Evolutionary conservation across 92 coral and sea anemone genomes (phyloP).

Genomic region (Montipora capitata): DNA sequence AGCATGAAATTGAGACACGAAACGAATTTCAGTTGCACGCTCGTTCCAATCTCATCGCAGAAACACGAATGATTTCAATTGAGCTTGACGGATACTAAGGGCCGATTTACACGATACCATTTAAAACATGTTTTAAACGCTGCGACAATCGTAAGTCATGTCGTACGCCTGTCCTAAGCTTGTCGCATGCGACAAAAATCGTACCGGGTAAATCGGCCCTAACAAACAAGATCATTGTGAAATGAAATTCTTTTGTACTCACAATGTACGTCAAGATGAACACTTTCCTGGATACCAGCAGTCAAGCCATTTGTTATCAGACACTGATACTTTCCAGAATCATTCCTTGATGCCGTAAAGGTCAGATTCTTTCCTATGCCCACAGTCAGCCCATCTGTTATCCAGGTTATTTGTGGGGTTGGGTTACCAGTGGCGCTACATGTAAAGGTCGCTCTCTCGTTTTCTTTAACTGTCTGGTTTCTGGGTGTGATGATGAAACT

Average conservation of each 20-base stretch:
- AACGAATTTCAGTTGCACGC: no score
- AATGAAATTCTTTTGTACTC: background rate
- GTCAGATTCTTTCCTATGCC: slow-evolving; percentile 6
- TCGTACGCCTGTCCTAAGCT: no score
- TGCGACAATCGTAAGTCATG: no score
- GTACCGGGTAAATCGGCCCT: no score
- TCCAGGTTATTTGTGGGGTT: slow-evolving; percentile 54
- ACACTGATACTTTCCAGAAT: slow-evolving; percentile 37
- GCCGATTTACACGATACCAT: no score
- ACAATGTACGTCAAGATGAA: slow-evolving; percentile 33
- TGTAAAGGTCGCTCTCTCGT: slow-evolving; percentile 27
- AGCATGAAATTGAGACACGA: background rate
- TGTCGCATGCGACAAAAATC: no score
- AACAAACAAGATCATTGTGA: no score
- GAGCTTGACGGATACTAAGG: no score
- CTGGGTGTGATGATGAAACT: slow-evolving; percentile 33
- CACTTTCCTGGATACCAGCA: slow-evolving; percentile 7
- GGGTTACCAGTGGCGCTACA: slow-evolving; percentile 66
- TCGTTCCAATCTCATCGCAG: no score
- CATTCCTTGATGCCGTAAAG: background rate
- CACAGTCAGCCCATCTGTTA: slow-evolving; percentile 23
- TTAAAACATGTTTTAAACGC: no score
- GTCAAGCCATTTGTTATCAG: background rate
- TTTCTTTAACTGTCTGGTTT: slow-evolving; percentile 44
- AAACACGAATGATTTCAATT: no score